Evolutionary conservation across 2,797 vertebrate species (phyloP).

Genomic region (Chaetophractus vellerosus): DNA sequence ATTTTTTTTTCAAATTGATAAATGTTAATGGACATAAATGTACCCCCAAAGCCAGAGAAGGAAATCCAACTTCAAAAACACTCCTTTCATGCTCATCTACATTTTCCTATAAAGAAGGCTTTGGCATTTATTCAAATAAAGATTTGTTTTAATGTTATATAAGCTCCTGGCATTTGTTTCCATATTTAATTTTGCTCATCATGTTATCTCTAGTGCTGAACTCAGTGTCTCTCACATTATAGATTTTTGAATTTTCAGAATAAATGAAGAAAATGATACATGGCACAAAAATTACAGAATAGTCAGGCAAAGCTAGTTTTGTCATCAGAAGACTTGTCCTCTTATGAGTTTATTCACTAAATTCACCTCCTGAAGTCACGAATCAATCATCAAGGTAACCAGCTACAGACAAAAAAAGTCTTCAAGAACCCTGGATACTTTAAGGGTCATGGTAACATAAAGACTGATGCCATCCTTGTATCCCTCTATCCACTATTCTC

Average conservation of each 20-base stretch:
- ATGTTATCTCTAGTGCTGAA: background rate
- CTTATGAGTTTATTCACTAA: background rate
- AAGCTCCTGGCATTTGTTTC: background rate
- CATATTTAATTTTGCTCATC: background rate
- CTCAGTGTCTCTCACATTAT: background rate
- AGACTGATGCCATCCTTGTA: accelerated
- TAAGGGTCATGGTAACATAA: background rate
- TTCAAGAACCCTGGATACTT: background rate
- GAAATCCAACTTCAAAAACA: background rate
- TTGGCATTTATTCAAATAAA: background rate
- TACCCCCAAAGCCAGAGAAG: background rate
- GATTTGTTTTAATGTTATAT: background rate
- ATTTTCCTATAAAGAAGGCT: background rate
- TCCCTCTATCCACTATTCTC: background rate
- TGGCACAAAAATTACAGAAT: background rate
- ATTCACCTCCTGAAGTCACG: background rate
- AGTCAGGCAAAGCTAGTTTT: background rate
- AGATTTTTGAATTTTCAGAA: background rate
- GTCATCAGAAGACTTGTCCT: background rate
- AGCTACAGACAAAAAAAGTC: background rate
- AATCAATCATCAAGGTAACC: background rate
- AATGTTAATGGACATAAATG: background rate
- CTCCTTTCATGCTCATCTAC: background rate
- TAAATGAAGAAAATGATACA: background rate
- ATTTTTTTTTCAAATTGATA: background rate